A percentile compares a stretch with the other conserved stretches of the same genome.
These are phyloP conservation scores for Rotaria sp. DNA, from an alignment of 2,888 invertebrate species.

Conservation along the genomic window DNA sequence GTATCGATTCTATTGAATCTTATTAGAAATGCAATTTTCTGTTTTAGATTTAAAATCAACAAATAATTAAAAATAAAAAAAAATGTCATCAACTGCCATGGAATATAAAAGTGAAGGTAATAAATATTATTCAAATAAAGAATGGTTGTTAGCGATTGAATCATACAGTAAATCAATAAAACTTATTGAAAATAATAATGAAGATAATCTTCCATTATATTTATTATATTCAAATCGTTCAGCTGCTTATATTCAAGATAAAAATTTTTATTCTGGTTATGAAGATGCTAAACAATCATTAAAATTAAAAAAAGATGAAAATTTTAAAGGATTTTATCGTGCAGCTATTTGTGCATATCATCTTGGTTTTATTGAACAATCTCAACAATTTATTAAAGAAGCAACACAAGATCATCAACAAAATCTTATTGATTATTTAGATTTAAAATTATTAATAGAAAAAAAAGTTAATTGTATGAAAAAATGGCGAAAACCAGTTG, in stretches of 20 bases:
- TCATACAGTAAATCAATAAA: background rate
- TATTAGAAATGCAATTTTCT: too few relatives aligned
- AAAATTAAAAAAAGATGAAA: background rate
- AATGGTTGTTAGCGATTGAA: background rate
- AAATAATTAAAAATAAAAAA: background rate
- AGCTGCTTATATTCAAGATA: constrained; percentile 11
- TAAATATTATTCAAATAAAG: background rate
- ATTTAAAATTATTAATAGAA: background rate
- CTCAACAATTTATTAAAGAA: background rate
- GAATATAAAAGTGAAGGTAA: background rate
- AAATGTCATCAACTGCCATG: background rate
- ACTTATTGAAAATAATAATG: background rate
- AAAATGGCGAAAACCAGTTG: background rate
- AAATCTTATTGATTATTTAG: background rate
- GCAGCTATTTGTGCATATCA: background rate
- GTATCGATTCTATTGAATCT: too few relatives aligned
- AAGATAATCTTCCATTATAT: background rate
- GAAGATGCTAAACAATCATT: background rate
- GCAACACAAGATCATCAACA: background rate
- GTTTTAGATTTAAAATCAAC: background rate
- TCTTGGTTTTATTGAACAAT: background rate
- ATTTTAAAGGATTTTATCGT: background rate
- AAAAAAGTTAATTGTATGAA: background rate
- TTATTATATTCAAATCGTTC: constrained; percentile 19
- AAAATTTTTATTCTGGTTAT: background rate